Evolutionary conservation across 1,140 invertebrate species (phyloP), one percentile per base, ranked within the genome.

Genomic region (Trachymyrmex cornetzi): DNA sequence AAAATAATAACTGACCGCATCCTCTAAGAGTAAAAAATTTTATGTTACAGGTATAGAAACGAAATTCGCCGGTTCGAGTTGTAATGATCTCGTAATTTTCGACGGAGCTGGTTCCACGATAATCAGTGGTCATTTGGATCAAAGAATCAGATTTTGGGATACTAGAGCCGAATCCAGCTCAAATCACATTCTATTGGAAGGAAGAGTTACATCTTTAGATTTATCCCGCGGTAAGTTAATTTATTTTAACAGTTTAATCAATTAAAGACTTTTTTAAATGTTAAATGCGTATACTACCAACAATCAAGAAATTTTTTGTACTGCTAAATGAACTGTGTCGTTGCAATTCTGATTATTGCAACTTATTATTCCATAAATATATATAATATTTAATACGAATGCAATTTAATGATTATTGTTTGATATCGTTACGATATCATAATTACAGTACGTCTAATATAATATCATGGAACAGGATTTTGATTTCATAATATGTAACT

Each of bases 81-180:
- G 99, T 95, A 99, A 99, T 94, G 99, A 99, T 95, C 95, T 99
- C 27, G 98, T 99, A 48, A 98, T 98, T 74, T 97, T 97, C 27
- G 98, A 99, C 92, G 97, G 97, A 59, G 96, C 98, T 1, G 98
- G 98, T n/a, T 97, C 98, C 16, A 98, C 97, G 30, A 98, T 99
- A 87, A 99, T 99, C 86, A 99, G 99, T 91, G 99, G 99, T 19
- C 99, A 99, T 96, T 99, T 98, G 95, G 99, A 99, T 95, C 99
- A 99, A 95, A 97, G 97, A 90, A 98, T 99, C 91, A 96, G 99
- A 57, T 99, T 99, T 95, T 99, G 99, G 99, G 99, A 99, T 93
- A 97, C 97, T 85, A 96, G 99, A 91, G 97, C 97, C 2, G 97
- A 98, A 90, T 96, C 96, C 84, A 97, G 96, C 85, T 96, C 97